These are phyloP conservation scores for Rhynchomys soricoides DNA, from an alignment of 2,113 vertebrate genomes.

Conservation along the genomic window DNA sequence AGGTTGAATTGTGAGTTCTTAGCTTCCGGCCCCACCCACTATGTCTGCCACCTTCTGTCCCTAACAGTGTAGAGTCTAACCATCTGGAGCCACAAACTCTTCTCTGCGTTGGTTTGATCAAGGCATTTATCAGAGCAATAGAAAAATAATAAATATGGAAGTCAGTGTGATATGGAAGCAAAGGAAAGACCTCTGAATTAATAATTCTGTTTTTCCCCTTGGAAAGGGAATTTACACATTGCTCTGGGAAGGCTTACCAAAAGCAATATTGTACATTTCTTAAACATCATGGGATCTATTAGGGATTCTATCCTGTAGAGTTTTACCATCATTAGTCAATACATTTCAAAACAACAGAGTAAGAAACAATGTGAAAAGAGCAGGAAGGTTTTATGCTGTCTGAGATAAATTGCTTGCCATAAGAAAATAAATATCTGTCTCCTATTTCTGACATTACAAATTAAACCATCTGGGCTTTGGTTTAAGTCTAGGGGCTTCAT, in stretches of 20 bases:
- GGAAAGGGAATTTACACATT: conserved; percentile 18
- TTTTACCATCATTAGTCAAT: conserved; percentile 7
- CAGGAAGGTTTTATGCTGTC: conserved; percentile 33
- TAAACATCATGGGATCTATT: neutral
- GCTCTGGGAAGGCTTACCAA: conserved; percentile 9
- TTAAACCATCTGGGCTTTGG: conserved; percentile 57
- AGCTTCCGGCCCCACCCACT: neutral
- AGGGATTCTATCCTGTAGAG: neutral
- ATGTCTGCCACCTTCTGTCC: neutral
- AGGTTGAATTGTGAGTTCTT: neutral
- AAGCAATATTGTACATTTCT: conserved; percentile 8
- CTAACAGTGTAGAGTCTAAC: neutral
- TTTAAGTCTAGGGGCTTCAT: conserved; percentile 63
- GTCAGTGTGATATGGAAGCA: conserved; percentile 13
- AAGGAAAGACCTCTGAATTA: conserved; percentile 35
- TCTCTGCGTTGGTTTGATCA: neutral
- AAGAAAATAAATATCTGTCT: conserved; percentile 39
- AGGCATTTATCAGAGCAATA: neutral
- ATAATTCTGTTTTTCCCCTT: neutral
- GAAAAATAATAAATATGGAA: neutral
- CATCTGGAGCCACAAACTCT: neutral
- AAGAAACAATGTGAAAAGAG: conserved; percentile 21
- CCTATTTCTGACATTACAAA: conserved; percentile 49
- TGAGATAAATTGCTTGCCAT: conserved; percentile 46
- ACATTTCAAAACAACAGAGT: conserved; percentile 42